A percentile compares a stretch with the other conserved stretches of the same genome.
Conservation (phyloP, 2,797 vertebrate genomes). For the Sandelia bainsii region DNA sequence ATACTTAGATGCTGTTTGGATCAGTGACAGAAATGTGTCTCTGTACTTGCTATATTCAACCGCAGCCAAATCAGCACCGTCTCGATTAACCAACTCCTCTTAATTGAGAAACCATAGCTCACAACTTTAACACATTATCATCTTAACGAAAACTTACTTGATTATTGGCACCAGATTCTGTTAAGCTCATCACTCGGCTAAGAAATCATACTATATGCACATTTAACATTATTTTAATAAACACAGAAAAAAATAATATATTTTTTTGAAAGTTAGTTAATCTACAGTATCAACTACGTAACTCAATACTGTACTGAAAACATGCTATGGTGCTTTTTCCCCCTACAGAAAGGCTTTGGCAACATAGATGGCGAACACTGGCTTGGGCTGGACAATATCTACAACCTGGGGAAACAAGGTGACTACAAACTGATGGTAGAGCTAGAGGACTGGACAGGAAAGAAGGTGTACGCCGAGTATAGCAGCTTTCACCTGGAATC, state of each 20-base stretch:
- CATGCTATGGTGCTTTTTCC: constrained; percentile 1
- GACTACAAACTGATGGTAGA: constrained; percentile 96
- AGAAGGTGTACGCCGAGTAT: constrained; percentile 98
- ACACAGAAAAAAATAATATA: background rate
- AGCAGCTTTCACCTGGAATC: constrained; percentile 95
- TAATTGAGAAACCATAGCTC: constrained; percentile 39
- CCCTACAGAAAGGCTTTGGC: constrained; percentile 95
- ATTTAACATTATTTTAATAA: constrained; percentile 28
- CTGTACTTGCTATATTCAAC: constrained; percentile 20
- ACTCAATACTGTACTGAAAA: background rate
- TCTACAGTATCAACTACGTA: background rate
- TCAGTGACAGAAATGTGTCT: constrained; percentile 19
- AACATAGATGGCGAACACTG: constrained; percentile 97
- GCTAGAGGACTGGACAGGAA: constrained; percentile 97
- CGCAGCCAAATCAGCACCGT: constrained; percentile 16
- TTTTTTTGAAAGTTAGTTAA: constrained; percentile 7
- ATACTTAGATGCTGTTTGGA: constrained; percentile 14
- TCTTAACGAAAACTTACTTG: constrained; percentile 40
- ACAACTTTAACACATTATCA: constrained; percentile 45
- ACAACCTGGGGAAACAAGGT: constrained; percentile 92
- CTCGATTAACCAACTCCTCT: constrained; percentile 17
- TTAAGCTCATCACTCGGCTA: constrained; percentile 28
- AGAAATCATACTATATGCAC: constrained; percentile 35
- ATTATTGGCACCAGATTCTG: constrained; percentile 27
- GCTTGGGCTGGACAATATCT: constrained; percentile 97